phyloP scores from a whole-genome alignment of 2,888 invertebrate species.

The Eupithecia tripunctaria region DNA sequence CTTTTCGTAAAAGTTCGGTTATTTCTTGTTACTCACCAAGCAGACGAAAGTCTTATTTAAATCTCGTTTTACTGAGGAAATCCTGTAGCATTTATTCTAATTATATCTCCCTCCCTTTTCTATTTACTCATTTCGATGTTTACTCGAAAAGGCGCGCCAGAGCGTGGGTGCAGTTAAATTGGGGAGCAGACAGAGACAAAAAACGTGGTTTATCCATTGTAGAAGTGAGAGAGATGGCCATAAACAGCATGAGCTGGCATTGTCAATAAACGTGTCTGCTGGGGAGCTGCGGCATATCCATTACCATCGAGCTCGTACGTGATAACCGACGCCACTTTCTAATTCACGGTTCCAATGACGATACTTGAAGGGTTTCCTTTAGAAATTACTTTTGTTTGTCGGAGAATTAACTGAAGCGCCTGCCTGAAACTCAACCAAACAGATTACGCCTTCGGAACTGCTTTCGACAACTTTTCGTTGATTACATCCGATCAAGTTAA shows the following conservation, averaged over 20 bases:
- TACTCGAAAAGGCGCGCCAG: slow-evolving; percentile 79
- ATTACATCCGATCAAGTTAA: slow-evolving; percentile 7
- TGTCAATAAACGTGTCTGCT: slow-evolving; percentile 72
- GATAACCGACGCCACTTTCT: slow-evolving; percentile 72
- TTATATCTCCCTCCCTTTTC: slow-evolving; percentile 80
- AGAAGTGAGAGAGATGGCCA: slow-evolving; percentile 64
- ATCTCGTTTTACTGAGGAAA: slow-evolving; percentile 54
- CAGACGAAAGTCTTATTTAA: slow-evolving; percentile 37
- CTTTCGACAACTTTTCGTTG: slow-evolving; percentile 6
- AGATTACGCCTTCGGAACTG: slow-evolving; percentile 12
- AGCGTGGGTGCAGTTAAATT: slow-evolving; percentile 81
- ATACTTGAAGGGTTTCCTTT: slow-evolving; percentile 42
- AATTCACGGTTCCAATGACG: slow-evolving; percentile 58
- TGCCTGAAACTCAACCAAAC: slow-evolving; percentile 15
- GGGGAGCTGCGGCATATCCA: slow-evolving; percentile 70
- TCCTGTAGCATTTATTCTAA: slow-evolving; percentile 77
- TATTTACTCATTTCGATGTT: slow-evolving; percentile 81
- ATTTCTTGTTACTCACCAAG: slow-evolving; percentile 23
- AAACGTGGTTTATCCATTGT: slow-evolving; percentile 62
- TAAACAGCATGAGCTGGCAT: slow-evolving; percentile 57
- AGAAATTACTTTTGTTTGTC: slow-evolving; percentile 29
- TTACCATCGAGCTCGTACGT: slow-evolving; percentile 64
- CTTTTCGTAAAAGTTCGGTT: slow-evolving; percentile 11
- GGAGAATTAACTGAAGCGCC: slow-evolving; percentile 8
- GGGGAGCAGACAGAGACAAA: slow-evolving; percentile 78